Evolutionary conservation across 2,113 vertebrate genomes (phyloP).

Genomic region (Callocephalon fimbriatum): DNA sequence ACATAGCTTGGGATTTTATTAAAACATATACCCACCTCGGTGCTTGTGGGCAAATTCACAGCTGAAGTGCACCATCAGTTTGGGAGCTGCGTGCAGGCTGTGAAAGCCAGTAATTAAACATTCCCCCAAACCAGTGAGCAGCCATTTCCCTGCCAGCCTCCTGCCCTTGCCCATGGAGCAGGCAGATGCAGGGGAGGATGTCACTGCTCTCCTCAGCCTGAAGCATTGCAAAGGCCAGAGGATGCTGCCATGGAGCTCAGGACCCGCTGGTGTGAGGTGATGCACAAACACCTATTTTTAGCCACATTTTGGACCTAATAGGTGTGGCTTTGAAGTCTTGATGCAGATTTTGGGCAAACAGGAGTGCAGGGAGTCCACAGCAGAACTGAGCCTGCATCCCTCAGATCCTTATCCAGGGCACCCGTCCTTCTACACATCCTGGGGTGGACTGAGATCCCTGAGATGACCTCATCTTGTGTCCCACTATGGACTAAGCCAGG

Average conservation of each 20-base stretch:
- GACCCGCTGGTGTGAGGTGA: neutral
- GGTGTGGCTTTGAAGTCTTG: neutral
- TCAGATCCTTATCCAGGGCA: neutral
- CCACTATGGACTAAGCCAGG: neutral
- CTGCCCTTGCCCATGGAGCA: neutral
- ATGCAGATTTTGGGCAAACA: neutral
- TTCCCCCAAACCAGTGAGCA: neutral
- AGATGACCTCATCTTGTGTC: neutral
- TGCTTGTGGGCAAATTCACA: conserved; percentile 1
- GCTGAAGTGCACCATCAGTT: neutral
- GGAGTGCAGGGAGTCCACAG: neutral
- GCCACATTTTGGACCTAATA: accelerated
- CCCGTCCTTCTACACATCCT: neutral
- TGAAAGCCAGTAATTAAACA: conserved; percentile 1
- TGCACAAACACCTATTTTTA: neutral
- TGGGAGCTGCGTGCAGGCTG: neutral
- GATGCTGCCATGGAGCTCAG: neutral
- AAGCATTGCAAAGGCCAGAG: neutral
- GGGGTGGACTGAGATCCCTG: neutral
- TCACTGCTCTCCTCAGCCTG: neutral
- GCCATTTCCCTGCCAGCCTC: neutral
- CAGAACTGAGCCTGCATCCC: neutral
- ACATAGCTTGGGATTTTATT: conserved; percentile 37
- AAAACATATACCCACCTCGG: neutral
- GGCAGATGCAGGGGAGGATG: neutral